Evolutionary conservation across 2,888 invertebrate species (phyloP).

Genomic region (Orthosia incerta): DNA sequence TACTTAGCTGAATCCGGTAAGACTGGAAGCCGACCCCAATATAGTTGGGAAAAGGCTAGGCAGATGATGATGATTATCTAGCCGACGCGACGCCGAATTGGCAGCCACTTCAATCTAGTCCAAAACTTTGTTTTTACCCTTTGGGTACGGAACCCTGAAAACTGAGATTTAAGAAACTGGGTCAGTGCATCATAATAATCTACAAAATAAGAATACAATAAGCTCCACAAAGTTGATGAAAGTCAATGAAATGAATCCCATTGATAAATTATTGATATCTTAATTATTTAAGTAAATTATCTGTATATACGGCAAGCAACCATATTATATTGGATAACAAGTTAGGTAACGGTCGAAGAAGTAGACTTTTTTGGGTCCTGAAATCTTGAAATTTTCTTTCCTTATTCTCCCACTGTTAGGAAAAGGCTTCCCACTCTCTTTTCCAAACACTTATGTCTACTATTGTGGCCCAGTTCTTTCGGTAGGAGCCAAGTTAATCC

Average conservation of each 20-base stretch:
- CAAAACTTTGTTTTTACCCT: too few species aligned
- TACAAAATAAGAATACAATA: conserved; percentile 5
- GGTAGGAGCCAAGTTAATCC: too few species aligned
- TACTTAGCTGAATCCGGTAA: too few species aligned
- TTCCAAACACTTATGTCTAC: too few species aligned
- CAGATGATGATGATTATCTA: too few species aligned
- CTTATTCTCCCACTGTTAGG: background rate
- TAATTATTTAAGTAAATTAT: conserved; percentile 24
- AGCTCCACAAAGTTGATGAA: conserved; percentile 6
- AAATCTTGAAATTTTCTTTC: background rate
- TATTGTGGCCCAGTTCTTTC: too few species aligned
- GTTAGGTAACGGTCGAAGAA: background rate
- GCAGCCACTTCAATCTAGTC: too few species aligned
- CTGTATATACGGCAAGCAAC: conserved; percentile 47
- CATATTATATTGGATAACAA: conserved; percentile 40
- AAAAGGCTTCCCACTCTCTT: too few species aligned
- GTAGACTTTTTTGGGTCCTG: conserved; percentile 6
- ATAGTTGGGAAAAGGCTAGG: too few species aligned
- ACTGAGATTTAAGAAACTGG: background rate
- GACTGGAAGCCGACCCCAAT: too few species aligned
- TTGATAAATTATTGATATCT: background rate
- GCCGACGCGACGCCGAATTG: too few species aligned
- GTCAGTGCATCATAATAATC: conserved; percentile 2
- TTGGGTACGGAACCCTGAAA: too few species aligned
- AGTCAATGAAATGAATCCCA: conserved; percentile 13